Conservation (phyloP, 2,888 invertebrate genomes). For the Andrena trimmerana region DNA sequence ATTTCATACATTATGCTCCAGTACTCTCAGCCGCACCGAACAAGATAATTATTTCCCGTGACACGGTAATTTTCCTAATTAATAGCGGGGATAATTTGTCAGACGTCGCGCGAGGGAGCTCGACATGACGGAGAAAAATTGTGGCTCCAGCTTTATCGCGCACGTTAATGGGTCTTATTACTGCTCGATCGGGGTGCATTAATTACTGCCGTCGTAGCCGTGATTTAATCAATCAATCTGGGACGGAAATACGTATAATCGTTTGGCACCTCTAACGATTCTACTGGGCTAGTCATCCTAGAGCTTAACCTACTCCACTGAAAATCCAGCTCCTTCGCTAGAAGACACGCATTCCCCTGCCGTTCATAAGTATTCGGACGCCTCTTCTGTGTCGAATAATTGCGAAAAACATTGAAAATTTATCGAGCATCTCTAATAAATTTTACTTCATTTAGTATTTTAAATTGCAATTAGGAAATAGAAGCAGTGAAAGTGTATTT, state of each 20-base stretch:
- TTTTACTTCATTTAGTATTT: no score
- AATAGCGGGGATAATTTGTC: constrained; percentile 50
- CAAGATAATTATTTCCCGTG: constrained; percentile 50
- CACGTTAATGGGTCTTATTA: constrained; percentile 57
- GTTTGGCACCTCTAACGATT: constrained; percentile 59
- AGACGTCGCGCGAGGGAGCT: constrained; percentile 7
- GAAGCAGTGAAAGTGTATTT: no score
- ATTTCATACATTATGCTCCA: not conserved
- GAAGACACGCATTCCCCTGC: not conserved
- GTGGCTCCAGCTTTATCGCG: constrained; percentile 39
- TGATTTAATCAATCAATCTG: constrained; percentile 67
- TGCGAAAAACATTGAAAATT: no score
- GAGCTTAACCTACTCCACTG: constrained; percentile 37
- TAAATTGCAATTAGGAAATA: no score
- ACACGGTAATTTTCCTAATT: constrained; percentile 51
- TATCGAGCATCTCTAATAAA: no score
- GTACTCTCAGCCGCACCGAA: not conserved
- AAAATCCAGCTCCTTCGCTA: constrained; percentile 4
- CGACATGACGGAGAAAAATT: constrained; percentile 45
- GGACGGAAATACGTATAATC: constrained; percentile 45
- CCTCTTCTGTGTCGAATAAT: no score
- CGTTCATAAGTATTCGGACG: no score
- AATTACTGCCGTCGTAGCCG: constrained; percentile 55
- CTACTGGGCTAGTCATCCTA: constrained; percentile 30
- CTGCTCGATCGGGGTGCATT: constrained; percentile 61